Evolutionary conservation across 2,797 vertebrate genomes (phyloP).

Genomic region (Enteromius argenteus): DNA sequence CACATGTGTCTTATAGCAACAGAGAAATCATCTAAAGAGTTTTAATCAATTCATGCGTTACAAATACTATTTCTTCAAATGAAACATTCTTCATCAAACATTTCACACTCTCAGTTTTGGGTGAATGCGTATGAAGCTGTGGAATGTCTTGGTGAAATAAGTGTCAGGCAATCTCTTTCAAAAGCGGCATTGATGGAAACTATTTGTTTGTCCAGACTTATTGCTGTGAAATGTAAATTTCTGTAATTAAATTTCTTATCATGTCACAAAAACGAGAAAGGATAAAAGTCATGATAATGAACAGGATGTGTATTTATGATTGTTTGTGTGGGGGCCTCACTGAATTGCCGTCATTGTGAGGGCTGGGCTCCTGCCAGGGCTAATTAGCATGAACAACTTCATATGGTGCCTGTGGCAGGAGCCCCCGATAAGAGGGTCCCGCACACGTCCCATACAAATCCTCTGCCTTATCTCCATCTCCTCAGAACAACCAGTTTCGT

Average conservation of each 20-base stretch:
- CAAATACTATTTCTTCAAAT: not conserved
- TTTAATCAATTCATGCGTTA: slow-evolving; percentile 48
- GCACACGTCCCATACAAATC: slow-evolving; percentile 66
- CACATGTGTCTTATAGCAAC: slow-evolving; percentile 23
- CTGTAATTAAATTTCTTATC: slow-evolving; percentile 15
- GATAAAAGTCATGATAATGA: slow-evolving; percentile 48
- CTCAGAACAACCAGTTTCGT: slow-evolving; percentile 97
- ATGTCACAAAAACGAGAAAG: slow-evolving; percentile 43
- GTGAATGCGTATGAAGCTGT: not conserved
- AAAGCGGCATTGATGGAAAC: slow-evolving; percentile 27
- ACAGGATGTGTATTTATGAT: slow-evolving; percentile 30
- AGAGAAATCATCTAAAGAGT: not conserved
- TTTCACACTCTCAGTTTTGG: slow-evolving; percentile 25
- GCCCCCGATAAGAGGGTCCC: slow-evolving; percentile 86
- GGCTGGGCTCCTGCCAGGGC: slow-evolving; percentile 83
- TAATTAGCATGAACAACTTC: slow-evolving; percentile 99
- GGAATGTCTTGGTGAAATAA: slow-evolving; percentile 29
- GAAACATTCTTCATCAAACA: slow-evolving; percentile 34
- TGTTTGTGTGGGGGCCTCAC: slow-evolving; percentile 27
- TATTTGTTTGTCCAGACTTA: slow-evolving; percentile 23
- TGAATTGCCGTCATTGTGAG: slow-evolving; percentile 55
- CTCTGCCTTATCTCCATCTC: slow-evolving; percentile 97
- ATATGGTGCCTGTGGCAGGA: slow-evolving; percentile 88
- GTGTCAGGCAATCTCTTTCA: slow-evolving; percentile 1
- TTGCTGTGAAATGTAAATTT: slow-evolving; percentile 21